Evolutionary conservation across 2,888 invertebrate species (phyloP).

Genomic region (Amblyjoppa fuscipennis): DNA sequence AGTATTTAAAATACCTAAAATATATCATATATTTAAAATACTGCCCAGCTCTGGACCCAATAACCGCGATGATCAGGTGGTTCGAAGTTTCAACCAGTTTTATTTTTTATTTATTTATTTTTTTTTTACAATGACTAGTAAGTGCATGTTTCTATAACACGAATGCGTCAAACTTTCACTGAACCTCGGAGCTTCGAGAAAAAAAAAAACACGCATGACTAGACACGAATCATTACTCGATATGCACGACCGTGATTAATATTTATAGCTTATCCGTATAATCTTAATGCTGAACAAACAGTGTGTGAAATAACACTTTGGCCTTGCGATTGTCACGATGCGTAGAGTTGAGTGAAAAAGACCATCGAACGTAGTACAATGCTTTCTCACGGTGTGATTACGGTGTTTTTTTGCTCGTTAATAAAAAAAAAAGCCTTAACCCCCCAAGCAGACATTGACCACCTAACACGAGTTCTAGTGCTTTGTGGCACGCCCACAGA

Average conservation of each 20-base stretch:
- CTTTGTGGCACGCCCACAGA: constrained; percentile 95
- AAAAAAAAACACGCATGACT: constrained; percentile 44
- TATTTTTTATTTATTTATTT: constrained; percentile 3
- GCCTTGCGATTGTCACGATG: constrained; percentile 7
- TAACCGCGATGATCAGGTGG: constrained; percentile 6
- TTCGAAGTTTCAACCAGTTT: constrained; percentile 47
- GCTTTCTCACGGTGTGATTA: constrained; percentile 60
- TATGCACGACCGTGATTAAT: constrained; percentile 49
- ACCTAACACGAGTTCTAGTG: constrained; percentile 94
- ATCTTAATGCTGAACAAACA: constrained; percentile 3
- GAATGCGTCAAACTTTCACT: constrained; percentile 33
- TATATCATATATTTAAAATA: no score
- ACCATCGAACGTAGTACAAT: constrained; percentile 1
- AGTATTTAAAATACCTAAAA: no score
- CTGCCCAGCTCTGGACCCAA: no score
- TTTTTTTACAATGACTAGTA: constrained; percentile 39
- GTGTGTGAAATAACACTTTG: constrained; percentile 28
- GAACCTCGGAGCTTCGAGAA: constrained; percentile 33
- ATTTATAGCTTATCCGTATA: constrained; percentile 13
- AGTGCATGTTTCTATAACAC: constrained; percentile 51
- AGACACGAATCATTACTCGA: constrained; percentile 16
- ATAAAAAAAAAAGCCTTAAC: constrained; percentile 80
- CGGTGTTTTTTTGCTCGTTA: constrained; percentile 60
- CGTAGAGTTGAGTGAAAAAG: constrained; percentile 10
- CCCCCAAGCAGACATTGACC: constrained; percentile 92